These are phyloP conservation scores for Carlito syrichta DNA, from an alignment of 2,113 vertebrate genomes.

Conservation along the genomic window DNA sequence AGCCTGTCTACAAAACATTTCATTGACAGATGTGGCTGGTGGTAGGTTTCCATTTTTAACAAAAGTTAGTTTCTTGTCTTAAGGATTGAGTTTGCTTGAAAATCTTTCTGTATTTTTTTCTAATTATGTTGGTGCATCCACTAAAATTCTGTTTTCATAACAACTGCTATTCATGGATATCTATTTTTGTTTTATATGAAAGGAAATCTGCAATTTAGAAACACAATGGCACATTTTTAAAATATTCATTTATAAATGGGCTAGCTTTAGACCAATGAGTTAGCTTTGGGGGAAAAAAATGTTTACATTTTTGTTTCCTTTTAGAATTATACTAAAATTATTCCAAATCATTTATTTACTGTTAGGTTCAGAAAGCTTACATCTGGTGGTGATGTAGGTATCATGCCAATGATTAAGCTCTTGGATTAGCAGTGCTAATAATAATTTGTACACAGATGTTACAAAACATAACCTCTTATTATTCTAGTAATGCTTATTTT, in stretches of 20 bases:
- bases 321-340: conserved; percentile 72
- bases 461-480: conserved; percentile 62
- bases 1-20: conserved; percentile 49
- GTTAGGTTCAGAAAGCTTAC: conserved; percentile 67
- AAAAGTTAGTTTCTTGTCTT: conserved; percentile 67
- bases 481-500: conserved; percentile 68
- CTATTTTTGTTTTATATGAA: conserved; percentile 75
- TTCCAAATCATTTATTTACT: conserved; percentile 68
- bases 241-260: conserved; percentile 69
- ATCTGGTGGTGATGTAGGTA: conserved; percentile 73
- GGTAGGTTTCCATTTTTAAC: conserved; percentile 62
- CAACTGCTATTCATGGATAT: conserved; percentile 72
- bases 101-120: conserved; percentile 62
- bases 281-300: conserved; percentile 18
- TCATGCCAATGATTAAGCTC: conserved; percentile 62
- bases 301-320: conserved; percentile 62
- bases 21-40: conserved; percentile 56
- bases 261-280: conserved; percentile 61
- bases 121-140: conserved; percentile 66
- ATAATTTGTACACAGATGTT: conserved; percentile 78
- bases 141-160: conserved; percentile 76
- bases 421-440: conserved; percentile 74
- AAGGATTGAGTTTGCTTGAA: conserved; percentile 49
- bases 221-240: conserved; percentile 65
- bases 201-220: conserved; percentile 70